Evolutionary conservation across 2,113 vertebrate genomes (phyloP), one percentile per base, ranked within the genome.

Genomic region (Zeus faber): DNA sequence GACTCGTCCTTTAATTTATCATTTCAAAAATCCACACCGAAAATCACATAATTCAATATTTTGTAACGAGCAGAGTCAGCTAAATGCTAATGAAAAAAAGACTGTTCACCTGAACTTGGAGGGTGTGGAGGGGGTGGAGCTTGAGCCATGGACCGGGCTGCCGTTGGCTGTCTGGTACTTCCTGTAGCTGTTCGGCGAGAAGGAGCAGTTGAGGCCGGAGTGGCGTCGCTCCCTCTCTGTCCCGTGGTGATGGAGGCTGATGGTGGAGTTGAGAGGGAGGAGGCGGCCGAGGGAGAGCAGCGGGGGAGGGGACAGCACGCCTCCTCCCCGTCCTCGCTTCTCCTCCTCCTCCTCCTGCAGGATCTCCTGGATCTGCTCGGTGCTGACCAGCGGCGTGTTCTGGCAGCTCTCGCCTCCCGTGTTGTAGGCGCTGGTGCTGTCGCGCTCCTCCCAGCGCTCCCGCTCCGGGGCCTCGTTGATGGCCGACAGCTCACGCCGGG

Each of bases 391-490:
- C 0, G 92, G 93, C 0, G 91, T 93, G 76, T 91, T 91, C 14
- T 89, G 84, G 63, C 92, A 92, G 82, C 93, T 95, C 74, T 93
- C 93, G 0, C 92, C 92, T 0, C 85, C 84, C 0, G 91, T 94
- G 85, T 94, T 93, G 82, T 94, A 94, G 58, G 93, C 92, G 18
- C 93, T 92, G 66, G 90, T 92, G 78, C 88, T 93, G 81, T 94
- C 92, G 43, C 87, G 90, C 68, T 92, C 91, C 16, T 94, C 91
- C 0, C 90, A 89, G 0, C 85, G 67, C 11, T 88, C 92, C 0
- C 85, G 64, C 62, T 88, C 93, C 0, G 93, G 93, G 1, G 92
- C 76, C 65, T 95, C 93, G 0, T 92, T 91, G 77, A 95, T 94
- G 63, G 92, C 92, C 0, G 92, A 90, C 54, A 94, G 44, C 63